Evolutionary conservation across 2,797 vertebrate genomes (phyloP), one percentile per base, ranked within the genome.

Genomic region (Catharus ustulatus): DNA sequence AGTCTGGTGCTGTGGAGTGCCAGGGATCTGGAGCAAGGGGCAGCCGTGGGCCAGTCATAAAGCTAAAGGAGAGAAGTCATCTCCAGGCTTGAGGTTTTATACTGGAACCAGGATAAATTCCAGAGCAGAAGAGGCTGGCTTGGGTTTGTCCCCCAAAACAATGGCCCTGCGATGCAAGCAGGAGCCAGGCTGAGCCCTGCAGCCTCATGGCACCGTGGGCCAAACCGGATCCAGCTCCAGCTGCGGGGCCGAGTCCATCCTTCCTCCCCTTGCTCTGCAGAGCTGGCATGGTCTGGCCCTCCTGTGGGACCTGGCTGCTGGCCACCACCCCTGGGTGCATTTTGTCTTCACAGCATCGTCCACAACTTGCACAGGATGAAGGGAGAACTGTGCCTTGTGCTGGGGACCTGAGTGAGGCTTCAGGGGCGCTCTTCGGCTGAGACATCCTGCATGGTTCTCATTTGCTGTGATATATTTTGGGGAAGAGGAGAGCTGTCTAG

Each of bases 401-500:
- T 75, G 80, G 62, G 42, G 52, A 79, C 75, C 81, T 64, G 24
- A 2, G 40, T 21, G 11, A 43, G 34, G 34, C 61, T 84, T 80
- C 52, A 72, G 80, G 86, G 62, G 54, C 1, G 6, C 12, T 77
- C 4, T 1, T 83, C 32, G 5, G 75, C 93, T 4, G 10, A 89
- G 81, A 84, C 51, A 38, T 71, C 42, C 13, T 2, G 26, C 67
- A 22, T 93, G 96, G 69, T 94, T 96, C 91, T 95, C 64, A 67
- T 96, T 95, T 91, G 61, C 38, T 40, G 40, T 0, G 4, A 54
- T 87, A 4, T 87, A 89, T 95, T 94, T 94, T 93, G 94, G 77
- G 91, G 93, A 94, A 94, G 94, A 87, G 93, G 87, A 94, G 82
- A 95, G 74, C 82, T 91, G 91, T 88, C 89, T 71, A 61, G 86